These are phyloP conservation scores for Mnemiopsis leidyi DNA, from an alignment of 37 sponge, comb jelly and placozoan species.

Conservation along the genomic window DNA sequence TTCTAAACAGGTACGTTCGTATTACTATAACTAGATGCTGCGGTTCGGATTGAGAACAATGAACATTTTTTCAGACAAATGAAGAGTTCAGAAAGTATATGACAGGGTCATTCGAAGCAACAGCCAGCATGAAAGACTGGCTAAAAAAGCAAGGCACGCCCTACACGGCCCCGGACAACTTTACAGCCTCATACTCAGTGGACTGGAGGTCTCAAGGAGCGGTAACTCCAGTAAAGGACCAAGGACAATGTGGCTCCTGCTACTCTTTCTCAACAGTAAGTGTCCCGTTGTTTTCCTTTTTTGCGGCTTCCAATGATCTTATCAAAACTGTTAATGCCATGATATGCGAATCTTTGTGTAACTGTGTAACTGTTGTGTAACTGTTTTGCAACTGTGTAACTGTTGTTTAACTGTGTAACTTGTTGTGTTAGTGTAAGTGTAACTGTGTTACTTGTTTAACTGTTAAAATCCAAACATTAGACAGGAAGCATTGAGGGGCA, in stretches of 20 bases:
- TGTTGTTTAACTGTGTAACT: too few relatives aligned
- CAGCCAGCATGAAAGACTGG: not conserved
- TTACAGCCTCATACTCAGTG: not conserved
- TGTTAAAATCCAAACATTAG: not conserved
- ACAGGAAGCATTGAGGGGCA: slow-evolving; percentile 30
- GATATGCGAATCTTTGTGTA: too few relatives aligned
- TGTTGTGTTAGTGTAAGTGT: too few relatives aligned
- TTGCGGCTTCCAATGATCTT: too few relatives aligned
- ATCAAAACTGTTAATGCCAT: too few relatives aligned
- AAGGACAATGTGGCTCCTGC: slow-evolving; percentile 36
- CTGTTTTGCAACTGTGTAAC: too few relatives aligned
- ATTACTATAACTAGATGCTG: too few relatives aligned
- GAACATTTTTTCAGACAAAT: too few relatives aligned
- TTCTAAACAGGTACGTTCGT: too few relatives aligned
- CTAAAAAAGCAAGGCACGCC: not conserved
- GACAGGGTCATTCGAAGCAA: not conserved
- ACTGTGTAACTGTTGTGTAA: too few relatives aligned
- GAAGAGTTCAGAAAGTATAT: not conserved
- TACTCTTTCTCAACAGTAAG: slow-evolving; percentile 12
- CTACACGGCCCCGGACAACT: not conserved
- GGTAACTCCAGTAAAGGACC: slow-evolving; percentile 23
- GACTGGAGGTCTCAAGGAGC: slow-evolving; percentile 5
- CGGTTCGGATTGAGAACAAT: too few relatives aligned
- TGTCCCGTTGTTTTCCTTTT: not conserved
- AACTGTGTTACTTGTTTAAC: not conserved